A percentile compares a stretch with the other conserved stretches of the same genome.
phyloP scores from a whole-genome alignment of 2,113 vertebrate species.

The Morone saxatilis region DNA sequence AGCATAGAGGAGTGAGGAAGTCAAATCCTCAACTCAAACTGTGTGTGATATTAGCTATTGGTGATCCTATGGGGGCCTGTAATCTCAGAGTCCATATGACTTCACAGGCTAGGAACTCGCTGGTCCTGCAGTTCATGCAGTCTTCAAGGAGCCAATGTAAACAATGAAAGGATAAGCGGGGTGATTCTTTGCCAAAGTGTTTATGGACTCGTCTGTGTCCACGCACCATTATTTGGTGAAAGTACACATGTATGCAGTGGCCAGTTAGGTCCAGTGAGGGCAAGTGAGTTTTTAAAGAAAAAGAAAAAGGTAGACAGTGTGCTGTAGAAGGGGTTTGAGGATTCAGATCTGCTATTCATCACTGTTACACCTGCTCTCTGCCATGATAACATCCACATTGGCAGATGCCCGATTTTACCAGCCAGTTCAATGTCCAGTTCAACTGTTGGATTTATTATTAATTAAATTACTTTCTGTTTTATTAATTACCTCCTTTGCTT shows the following conservation, averaged over 20 bases:
- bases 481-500: neutral
- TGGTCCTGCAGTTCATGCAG: conserved; percentile 36
- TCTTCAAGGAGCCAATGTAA: conserved; percentile 41
- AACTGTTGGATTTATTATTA: no score
- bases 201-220: neutral
- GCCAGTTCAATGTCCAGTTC: no score
- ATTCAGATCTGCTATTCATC: no score
- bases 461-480: no score
- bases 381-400: neutral
- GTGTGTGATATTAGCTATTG: conserved; percentile 60
- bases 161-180: conserved; percentile 43
- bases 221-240: neutral
- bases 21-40: conserved; percentile 47
- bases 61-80: conserved; percentile 39
- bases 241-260: neutral
- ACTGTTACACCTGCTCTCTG: neutral
- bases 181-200: neutral
- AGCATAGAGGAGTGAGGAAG: conserved; percentile 14
- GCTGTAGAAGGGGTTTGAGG: neutral
- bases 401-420: no score
- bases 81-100: conserved; percentile 66
- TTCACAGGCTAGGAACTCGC: conserved; percentile 65
- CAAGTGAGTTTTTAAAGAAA: conserved; percentile 3
- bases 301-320: neutral
- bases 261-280: neutral